Evolutionary conservation across 2,113 vertebrate species (phyloP), one percentile per base, ranked within the genome.

Genomic region (Formicarius rufipectus): DNA sequence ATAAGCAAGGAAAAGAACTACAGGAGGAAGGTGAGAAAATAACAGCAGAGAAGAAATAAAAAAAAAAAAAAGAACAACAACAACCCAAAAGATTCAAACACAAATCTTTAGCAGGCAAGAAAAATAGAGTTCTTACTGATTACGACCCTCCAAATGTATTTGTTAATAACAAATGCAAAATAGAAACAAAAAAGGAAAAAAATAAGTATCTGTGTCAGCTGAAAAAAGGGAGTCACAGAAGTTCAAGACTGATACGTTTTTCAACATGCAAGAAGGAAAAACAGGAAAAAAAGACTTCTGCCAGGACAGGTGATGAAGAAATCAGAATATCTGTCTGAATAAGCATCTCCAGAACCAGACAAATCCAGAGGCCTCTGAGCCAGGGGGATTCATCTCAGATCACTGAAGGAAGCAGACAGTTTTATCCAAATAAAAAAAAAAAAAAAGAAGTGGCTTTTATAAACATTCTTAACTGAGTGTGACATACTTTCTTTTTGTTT

Each of bases 261-360:
- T 91, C 93, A 94, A 47, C 63, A 14, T 33, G 40, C 44, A 95
- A 87, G 93, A 83, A 79, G 35, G 33, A 95, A 47, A 92, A 95
- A 50, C 44, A 89, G 47, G 20, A 85, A 53, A 92, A 91, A 66
- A 69, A 79, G 62, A 39, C 33, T 52, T 66, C 71, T 95, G 87
- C 87, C 68, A 95, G 67, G 66, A 96, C 79, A 96, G 92, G 94
- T 95, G 81, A 89, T 93, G 35, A 94, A 94, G 92, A 93, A 96
- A 86, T 89, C 82, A 91, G 74, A 94, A 84, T 35, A 87, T 71
- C 71, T 56, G 49, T 91, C 72, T 96, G 77, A 92, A 88, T 35
- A 96, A 96, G 87, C 71, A 97, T 82, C 62, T 87, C 80, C 87
- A 77, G 59, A 92, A 91, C 49, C 81, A 93, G 88, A 90, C 59